Conservation (phyloP, 2,113 vertebrate species). For the Leiothrix lutea region DNA sequence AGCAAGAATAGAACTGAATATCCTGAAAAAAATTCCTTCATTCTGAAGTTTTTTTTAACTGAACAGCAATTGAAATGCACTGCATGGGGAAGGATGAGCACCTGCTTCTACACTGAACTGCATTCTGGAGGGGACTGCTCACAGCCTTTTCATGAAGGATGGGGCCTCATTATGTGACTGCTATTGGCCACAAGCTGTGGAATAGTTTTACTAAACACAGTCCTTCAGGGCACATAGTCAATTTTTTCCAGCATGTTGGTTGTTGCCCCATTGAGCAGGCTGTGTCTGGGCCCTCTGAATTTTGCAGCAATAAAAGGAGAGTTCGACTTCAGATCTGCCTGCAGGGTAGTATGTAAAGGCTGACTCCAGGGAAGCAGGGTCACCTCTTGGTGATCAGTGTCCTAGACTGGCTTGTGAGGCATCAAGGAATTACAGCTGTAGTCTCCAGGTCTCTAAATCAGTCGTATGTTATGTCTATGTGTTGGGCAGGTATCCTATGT, state of each 20-base stretch:
- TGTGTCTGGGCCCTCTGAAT: not conserved
- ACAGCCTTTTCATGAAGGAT: not conserved
- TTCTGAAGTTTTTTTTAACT: not conserved
- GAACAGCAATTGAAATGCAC: not conserved
- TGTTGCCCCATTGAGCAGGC: not conserved
- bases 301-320: not conserved
- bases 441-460: not conserved
- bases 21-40: rapidly evolving
- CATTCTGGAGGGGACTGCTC: not conserved
- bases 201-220: not conserved
- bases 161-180: not conserved
- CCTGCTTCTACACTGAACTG: not conserved
- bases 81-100: no score
- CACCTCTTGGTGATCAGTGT: not conserved
- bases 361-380: not conserved
- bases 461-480: rapidly evolving
- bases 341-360: not conserved
- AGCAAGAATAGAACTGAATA: not conserved
- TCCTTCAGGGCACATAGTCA: not conserved
- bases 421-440: not conserved
- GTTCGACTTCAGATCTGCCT: not conserved
- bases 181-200: not conserved
- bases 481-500: not conserved
- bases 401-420: not conserved
- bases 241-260: not conserved